These are phyloP conservation scores for Ashinkailepas kermadecensis DNA, from an alignment of 2,888 invertebrate species.

Conservation along the genomic window DNA sequence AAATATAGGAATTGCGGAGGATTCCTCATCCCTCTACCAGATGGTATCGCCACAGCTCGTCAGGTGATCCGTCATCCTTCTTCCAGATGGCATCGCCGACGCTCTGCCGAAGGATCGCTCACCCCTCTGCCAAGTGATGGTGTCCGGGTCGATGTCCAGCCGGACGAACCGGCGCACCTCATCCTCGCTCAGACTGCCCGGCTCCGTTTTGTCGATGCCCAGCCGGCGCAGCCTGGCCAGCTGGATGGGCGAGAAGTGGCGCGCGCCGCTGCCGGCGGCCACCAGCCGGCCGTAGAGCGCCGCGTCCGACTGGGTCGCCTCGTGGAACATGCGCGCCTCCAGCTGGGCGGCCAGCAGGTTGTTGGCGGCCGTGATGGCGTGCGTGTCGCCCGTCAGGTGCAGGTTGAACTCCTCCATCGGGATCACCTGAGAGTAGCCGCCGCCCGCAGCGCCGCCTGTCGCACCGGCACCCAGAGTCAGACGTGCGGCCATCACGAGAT, in stretches of 20 bases:
- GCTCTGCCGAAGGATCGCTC: slow-evolving; percentile 29
- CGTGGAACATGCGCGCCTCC: slow-evolving; percentile 95
- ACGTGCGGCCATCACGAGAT: slow-evolving; percentile 22
- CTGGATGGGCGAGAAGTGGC: slow-evolving; percentile 71
- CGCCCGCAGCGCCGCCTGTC: slow-evolving; percentile 89
- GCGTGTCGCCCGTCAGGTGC: slow-evolving; percentile 95
- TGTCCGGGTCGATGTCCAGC: slow-evolving; percentile 78
- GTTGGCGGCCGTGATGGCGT: slow-evolving; percentile 96
- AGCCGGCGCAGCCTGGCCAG: slow-evolving; percentile 52
- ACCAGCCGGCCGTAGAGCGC: slow-evolving; percentile 82
- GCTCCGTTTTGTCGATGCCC: slow-evolving; percentile 78
- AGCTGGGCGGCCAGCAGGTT: slow-evolving; percentile 96
- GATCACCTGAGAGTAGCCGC: slow-evolving; percentile 88
- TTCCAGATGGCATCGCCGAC: no score
- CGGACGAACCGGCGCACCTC: slow-evolving; percentile 74
- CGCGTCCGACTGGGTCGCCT: slow-evolving; percentile 79
- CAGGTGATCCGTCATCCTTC: no score
- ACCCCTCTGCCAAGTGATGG: slow-evolving; percentile 93
- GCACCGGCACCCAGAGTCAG: background rate
- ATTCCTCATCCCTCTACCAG: no score
- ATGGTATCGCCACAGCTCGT: no score
- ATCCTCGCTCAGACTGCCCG: slow-evolving; percentile 64
- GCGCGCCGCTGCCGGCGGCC: slow-evolving; percentile 67
- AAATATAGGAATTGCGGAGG: no score
- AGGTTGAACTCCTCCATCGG: slow-evolving; percentile 99